Evolutionary conservation across 2,113 vertebrate species (phyloP), one percentile per base, ranked within the genome.

Genomic region (Colistium nudipinnis): DNA sequence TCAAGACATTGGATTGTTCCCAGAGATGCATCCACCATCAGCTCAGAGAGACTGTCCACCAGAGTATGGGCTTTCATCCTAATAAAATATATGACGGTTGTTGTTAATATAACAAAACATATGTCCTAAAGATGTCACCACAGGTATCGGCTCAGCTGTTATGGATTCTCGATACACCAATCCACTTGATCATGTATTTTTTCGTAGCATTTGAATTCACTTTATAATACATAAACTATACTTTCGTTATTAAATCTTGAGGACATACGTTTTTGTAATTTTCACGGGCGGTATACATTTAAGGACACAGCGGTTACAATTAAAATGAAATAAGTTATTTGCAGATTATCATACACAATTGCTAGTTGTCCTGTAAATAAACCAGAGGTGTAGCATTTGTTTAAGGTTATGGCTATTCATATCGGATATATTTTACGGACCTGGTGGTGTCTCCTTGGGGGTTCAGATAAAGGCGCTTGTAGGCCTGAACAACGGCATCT

Each of bases 401-500:
- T 30, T 48, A 7, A 19, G 19, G 9, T 12, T 10, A 24, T 20
- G 54, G n/a, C 8, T 19, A 1, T n/a, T 47, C 8, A 28, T 38
- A 14, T 13, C 6, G 24, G 31, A 11, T 17, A 4, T 22, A 25
- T 35, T 64, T 45, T 11, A 70, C 71, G 35, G 19, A 99, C 97
- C 95, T 96, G 80, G 93, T 81, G 0, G 92, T 94, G 67, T 96
- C 94, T 38, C 94, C 89, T 0, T 89, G 90, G 5, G 96, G 93
- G 68, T 81, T 95, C 36, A 99, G 94, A 62, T 97, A 98, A 24
- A 99, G 94, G 13, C 81, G 92, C 33, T 92, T 93, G 89, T 97
- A 99, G 25, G 98, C 98, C 1, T 94, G 94, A 63, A 98, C 89
- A n/a, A 99, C 96, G 0, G 96, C 94, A 47, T 98, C 98, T 83